Conservation (phyloP, 37 sponge, comb jelly and placozoan genomes). For the Theonella swinhoei region DNA sequence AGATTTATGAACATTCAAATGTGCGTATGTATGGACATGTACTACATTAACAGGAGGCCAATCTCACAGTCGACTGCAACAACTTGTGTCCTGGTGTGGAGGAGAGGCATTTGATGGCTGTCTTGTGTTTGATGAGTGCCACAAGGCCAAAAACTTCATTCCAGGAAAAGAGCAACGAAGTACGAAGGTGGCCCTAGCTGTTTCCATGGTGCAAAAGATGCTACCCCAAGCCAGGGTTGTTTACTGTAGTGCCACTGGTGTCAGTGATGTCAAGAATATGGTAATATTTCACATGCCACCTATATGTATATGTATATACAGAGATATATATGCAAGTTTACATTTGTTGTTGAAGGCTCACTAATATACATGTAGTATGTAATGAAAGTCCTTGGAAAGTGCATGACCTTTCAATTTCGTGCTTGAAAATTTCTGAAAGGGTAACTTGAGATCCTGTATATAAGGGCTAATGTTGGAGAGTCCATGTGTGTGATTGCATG, state of each 20-base stretch:
- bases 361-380: too few relatives aligned
- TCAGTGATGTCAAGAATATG: constrained; percentile 62
- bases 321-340: too few relatives aligned
- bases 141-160: constrained; percentile 63
- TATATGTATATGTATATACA: too few relatives aligned
- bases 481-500: too few relatives aligned
- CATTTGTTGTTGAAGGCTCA: too few relatives aligned
- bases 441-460: neutral
- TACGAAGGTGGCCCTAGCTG: constrained; percentile 69
- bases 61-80: constrained; percentile 45
- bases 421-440: too few relatives aligned
- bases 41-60: neutral
- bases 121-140: constrained; percentile 72
- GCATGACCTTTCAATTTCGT: too few relatives aligned
- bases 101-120: constrained; percentile 57
- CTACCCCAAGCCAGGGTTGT: constrained; percentile 65
- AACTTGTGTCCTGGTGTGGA: constrained; percentile 66
- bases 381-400: too few relatives aligned
- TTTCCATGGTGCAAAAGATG: constrained; percentile 20
- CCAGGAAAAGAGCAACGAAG: constrained; percentile 61
- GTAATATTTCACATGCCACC: too few relatives aligned
- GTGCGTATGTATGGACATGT: neutral
- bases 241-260: constrained; percentile 78
- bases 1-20: neutral
- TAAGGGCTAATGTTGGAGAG: too few relatives aligned